Evolutionary conservation across 2,797 vertebrate genomes (phyloP).

Genomic region (Smutsia temminckii): DNA sequence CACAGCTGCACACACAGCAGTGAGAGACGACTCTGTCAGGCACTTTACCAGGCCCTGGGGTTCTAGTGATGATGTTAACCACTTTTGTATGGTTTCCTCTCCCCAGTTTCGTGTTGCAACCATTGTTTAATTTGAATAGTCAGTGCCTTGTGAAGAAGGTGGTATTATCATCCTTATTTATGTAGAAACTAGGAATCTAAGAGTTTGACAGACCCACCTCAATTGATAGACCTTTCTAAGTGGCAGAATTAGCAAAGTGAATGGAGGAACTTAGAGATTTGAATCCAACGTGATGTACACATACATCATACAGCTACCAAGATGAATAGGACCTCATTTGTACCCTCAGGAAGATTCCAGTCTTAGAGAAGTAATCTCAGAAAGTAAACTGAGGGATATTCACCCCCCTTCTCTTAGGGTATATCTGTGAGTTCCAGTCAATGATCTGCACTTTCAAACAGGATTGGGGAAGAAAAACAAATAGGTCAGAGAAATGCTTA

Average conservation of each 20-base stretch:
- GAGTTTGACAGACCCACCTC: neutral
- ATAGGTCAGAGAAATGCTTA: neutral
- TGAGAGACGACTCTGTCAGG: too few relatives aligned
- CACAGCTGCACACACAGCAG: rapidly evolving
- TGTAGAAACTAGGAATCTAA: neutral
- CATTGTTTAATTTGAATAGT: neutral
- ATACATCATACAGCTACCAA: neutral
- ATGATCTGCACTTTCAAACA: neutral
- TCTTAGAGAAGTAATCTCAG: neutral
- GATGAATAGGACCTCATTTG: rapidly evolving
- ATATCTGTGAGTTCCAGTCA: rapidly evolving
- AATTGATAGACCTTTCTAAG: neutral
- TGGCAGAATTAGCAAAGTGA: too few relatives aligned
- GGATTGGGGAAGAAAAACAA: neutral
- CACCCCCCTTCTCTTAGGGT: rapidly evolving
- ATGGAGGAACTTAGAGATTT: neutral
- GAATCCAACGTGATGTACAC: rapidly evolving
- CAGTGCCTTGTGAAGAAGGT: neutral
- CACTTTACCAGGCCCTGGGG: neutral
- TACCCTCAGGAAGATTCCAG: neutral
- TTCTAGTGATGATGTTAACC: too few relatives aligned
- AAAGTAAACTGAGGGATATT: neutral
- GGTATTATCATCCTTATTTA: rapidly evolving
- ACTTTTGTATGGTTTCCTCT: neutral
- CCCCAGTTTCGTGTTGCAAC: neutral